Percentiles rank a stretch among this genome's conserved stretches.
phyloP scores from a whole-genome alignment of 2,113 vertebrate genomes.

The Apodemus speciosus region DNA sequence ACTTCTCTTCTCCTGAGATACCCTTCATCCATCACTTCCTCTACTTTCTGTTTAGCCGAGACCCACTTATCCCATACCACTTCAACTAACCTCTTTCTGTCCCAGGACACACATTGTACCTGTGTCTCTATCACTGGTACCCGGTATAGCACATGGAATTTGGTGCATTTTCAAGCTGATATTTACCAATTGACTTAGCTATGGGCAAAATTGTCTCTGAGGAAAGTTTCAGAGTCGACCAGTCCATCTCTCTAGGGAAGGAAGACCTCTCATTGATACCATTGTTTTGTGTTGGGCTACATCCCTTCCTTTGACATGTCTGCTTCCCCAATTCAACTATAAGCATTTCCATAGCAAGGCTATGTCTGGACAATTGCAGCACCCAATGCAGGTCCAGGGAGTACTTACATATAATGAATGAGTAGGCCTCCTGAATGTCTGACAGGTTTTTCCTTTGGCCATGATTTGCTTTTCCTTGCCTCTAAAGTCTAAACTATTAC shows the following conservation, averaged over 20 bases:
- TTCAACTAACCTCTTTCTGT: conserved; percentile 34
- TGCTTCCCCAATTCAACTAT: conserved; percentile 12
- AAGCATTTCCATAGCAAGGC: background rate
- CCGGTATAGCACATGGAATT: conserved; percentile 10
- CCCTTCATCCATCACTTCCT: conserved; percentile 45
- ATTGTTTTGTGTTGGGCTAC: background rate
- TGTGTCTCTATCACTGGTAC: background rate
- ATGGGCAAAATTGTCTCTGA: conserved; percentile 47
- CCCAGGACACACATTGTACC: conserved; percentile 21
- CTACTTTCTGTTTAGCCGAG: conserved; percentile 38
- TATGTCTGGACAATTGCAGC: background rate
- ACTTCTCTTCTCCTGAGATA: conserved; percentile 37
- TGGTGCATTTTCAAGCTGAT: conserved; percentile 15
- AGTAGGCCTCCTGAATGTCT: background rate
- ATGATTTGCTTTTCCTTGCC: background rate
- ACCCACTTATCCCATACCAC: conserved; percentile 37
- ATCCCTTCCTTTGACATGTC: conserved; percentile 25
- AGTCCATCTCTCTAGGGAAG: background rate
- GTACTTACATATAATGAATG: conserved; percentile 36
- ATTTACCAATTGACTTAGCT: conserved; percentile 24
- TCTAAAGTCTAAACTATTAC: conserved; percentile 16
- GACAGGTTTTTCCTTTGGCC: background rate
- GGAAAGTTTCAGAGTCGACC: background rate
- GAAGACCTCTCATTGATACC: background rate
- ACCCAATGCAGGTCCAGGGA: background rate